Evolutionary conservation across 2,113 vertebrate genomes (phyloP), one percentile per base, ranked within the genome.

Genomic region (Callipepla californica): DNA sequence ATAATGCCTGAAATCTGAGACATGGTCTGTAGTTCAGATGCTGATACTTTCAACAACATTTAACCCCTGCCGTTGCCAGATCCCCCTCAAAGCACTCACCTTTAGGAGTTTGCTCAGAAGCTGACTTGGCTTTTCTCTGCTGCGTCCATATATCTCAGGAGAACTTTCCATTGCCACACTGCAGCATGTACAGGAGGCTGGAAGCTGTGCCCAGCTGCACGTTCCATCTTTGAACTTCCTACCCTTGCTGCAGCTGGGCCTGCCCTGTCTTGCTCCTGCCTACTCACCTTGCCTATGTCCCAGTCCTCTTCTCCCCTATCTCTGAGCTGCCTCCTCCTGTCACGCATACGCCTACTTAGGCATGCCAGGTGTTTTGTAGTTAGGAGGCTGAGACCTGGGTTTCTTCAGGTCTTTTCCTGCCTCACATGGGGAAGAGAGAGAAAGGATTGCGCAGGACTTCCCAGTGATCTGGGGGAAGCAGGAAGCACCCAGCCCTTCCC

Each of bases 181-280:
- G 0, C 13, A 34, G 28, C 15, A 23, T 26, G 14, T 22, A 3
- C 1, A 40, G 44, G 40, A 73, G 57, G 70, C 53, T 85, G 87
- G 85, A 85, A 66, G n/a, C 63, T 76, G 32, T 36, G 53, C 50
- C 48, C 89, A 3, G 0, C 30, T 48, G 11, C 58, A 55, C 58
- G n/a, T 77, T 87, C 30, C 75, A 59, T 45, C 3, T 48, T 79
- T 89, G 51, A 89, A 82, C 85, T 65, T 38, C 74, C 44, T 66
- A 40, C 11, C n/a, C 70, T 69, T 36, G 20, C 77, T 82, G 55
- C n/a, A 61, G 48, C 14, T 10, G 63, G 74, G 28, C 89, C 70
- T 95, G 78, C 83, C 87, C 32, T 13, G 48, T 89, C 89, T 72
- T 91, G 84, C 81, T 85, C 70, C 90, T 92, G 81, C 48, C 69